These are phyloP conservation scores for Thyatira batis DNA, from an alignment of 2,888 invertebrate genomes.

Conservation along the genomic window DNA sequence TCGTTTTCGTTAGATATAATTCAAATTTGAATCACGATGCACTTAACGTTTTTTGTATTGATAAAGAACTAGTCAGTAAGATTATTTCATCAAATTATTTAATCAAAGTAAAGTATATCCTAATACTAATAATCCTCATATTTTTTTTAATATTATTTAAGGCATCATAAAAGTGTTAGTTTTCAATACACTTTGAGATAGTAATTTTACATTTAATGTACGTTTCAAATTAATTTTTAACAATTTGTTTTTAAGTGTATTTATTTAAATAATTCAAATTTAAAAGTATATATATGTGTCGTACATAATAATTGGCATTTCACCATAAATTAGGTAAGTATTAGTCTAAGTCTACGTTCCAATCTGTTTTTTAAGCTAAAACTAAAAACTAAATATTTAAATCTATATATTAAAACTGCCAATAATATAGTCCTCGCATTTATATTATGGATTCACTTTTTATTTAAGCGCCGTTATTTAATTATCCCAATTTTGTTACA, in stretches of 20 bases:
- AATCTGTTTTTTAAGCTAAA: conserved; percentile 43
- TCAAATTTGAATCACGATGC: not conserved
- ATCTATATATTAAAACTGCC: conserved; percentile 58
- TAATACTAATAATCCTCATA: conserved; percentile 15
- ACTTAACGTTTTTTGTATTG: conserved; percentile 48
- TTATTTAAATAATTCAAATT: conserved; percentile 42
- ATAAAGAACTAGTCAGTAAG: conserved; percentile 75
- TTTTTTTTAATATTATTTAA: conserved; percentile 7
- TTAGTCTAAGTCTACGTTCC: conserved; percentile 50
- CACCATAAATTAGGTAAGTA: conserved; percentile 50
- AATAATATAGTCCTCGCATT: conserved; percentile 76
- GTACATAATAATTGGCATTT: conserved; percentile 78
- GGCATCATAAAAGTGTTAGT: not conserved
- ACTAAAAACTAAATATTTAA: conserved; percentile 41
- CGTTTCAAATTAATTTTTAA: conserved; percentile 19
- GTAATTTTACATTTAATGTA: conserved; percentile 8
- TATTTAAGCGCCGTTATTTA: conserved; percentile 36
- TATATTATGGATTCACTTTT: conserved; percentile 43
- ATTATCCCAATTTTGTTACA: conserved; percentile 10
- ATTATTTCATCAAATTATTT: conserved; percentile 42
- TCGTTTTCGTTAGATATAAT: not conserved
- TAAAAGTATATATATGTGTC: conserved; percentile 48
- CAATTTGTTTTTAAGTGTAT: conserved; percentile 47
- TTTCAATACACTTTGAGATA: conserved; percentile 10
- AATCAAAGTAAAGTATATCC: conserved; percentile 10